These are phyloP conservation scores for Daboia siamensis DNA, from an alignment of 2,113 vertebrate species.

Conservation along the genomic window DNA sequence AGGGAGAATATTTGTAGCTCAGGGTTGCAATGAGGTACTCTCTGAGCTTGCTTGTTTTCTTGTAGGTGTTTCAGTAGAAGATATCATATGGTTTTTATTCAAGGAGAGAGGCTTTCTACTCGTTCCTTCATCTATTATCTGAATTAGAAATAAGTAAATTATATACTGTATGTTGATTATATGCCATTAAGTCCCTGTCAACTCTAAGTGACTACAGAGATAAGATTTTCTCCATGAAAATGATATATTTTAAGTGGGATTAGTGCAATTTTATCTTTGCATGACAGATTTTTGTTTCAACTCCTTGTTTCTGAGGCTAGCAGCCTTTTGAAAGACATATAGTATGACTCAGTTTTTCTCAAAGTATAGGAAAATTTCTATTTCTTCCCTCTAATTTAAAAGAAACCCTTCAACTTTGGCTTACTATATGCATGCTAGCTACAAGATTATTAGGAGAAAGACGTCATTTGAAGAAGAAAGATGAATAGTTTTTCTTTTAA, in stretches of 20 bases:
- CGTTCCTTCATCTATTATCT: not conserved
- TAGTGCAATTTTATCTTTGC: not conserved
- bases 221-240: not conserved
- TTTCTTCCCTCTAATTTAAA: not conserved
- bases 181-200: not conserved
- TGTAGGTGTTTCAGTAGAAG: no score
- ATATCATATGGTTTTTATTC: not conserved
- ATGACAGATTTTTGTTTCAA: not conserved
- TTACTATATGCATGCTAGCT: not conserved
- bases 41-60: no score
- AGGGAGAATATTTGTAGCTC: no score
- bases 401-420: no score
- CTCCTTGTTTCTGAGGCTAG: not conserved
- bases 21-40: no score
- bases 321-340: not conserved
- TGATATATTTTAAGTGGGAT: not conserved
- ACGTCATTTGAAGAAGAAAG: not conserved
- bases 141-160: not conserved
- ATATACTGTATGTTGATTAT: not conserved
- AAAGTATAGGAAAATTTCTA: not conserved
- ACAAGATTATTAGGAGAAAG: not conserved
- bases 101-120: not conserved
- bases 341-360: not conserved
- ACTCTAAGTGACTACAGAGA: no score
- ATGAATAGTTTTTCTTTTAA: not conserved